phyloP scores from a whole-genome alignment of 2,888 invertebrate species.

The Drosophila lacicola region DNA sequence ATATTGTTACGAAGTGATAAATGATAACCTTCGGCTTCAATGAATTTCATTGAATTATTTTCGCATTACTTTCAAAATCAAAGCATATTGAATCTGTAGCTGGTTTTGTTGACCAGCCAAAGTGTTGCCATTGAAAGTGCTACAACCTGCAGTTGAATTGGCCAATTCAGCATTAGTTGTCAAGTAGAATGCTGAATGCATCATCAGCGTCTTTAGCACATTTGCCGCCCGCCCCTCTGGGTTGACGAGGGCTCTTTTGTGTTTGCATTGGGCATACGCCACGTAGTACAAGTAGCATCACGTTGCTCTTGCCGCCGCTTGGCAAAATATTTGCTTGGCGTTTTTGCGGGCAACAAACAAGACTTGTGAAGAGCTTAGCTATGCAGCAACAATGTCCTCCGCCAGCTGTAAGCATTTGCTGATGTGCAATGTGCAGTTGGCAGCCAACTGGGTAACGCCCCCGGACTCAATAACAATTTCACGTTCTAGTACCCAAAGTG shows the following conservation, averaged over 20 bases:
- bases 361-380: slow-evolving; percentile 27
- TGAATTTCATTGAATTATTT: not conserved
- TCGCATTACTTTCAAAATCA: not conserved
- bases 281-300: slow-evolving; percentile 43
- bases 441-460: slow-evolving; percentile 27
- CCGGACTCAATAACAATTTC: slow-evolving; percentile 63
- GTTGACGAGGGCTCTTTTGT: slow-evolving; percentile 4
- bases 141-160: slow-evolving; percentile 23
- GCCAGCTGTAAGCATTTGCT: slow-evolving; percentile 17
- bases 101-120: slow-evolving; percentile 9
- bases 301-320: slow-evolving; percentile 34
- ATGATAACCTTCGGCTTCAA: not conserved
- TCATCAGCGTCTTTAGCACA: slow-evolving; percentile 50
- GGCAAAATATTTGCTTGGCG: slow-evolving; percentile 50
- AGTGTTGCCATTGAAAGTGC: slow-evolving; percentile 5
- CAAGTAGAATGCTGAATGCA: slow-evolving; percentile 37
- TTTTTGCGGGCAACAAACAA: slow-evolving; percentile 51
- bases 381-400: slow-evolving; percentile 44
- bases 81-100: not conserved
- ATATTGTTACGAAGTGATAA: not conserved
- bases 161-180: slow-evolving; percentile 37
- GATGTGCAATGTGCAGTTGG: slow-evolving; percentile 37
- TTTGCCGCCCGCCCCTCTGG: slow-evolving; percentile 4
- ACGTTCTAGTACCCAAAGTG: slow-evolving; percentile 53
- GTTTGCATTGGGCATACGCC: slow-evolving; percentile 58